Percentiles rank a stretch among this genome's conserved stretches.
phyloP scores from a whole-genome alignment of 1,140 invertebrate genomes.

The Papilio aristodemus region DNA sequence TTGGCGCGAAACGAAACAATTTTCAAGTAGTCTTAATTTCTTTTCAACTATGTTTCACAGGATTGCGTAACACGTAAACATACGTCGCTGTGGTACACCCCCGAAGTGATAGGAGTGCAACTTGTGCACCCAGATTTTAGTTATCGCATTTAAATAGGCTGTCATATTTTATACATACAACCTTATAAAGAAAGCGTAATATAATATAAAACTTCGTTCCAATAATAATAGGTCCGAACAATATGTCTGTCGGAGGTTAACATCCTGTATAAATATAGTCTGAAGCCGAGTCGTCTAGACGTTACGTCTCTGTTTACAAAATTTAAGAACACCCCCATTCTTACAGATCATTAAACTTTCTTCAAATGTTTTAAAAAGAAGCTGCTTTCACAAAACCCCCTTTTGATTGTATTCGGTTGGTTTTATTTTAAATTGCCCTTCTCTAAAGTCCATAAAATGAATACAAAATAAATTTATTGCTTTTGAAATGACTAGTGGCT shows the following conservation, averaged over 20 bases:
- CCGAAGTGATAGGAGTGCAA: no score
- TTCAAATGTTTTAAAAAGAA: neutral
- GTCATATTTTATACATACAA: no score
- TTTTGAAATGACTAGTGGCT: neutral
- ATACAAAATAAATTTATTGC: neutral
- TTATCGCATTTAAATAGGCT: no score
- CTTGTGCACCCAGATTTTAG: no score
- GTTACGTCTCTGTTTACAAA: conserved; percentile 12
- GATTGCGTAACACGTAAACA: no score
- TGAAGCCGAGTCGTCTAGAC: conserved; percentile 3
- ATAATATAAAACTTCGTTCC: no score
- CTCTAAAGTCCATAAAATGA: neutral
- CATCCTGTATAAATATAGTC: conserved; percentile 8
- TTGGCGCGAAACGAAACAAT: no score
- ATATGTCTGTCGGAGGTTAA: neutral
- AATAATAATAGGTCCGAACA: neutral
- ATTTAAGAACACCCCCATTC: neutral
- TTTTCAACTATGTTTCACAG: no score
- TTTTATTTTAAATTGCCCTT: neutral
- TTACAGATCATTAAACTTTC: conserved; percentile 12
- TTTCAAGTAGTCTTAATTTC: no score
- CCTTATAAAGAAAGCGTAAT: no score
- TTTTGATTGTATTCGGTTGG: conserved; percentile 4
- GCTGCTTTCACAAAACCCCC: neutral
- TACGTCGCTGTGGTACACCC: no score